Evolutionary conservation across 2,888 invertebrate species (phyloP).

Genomic region (Megaustenia siamemsis): DNA sequence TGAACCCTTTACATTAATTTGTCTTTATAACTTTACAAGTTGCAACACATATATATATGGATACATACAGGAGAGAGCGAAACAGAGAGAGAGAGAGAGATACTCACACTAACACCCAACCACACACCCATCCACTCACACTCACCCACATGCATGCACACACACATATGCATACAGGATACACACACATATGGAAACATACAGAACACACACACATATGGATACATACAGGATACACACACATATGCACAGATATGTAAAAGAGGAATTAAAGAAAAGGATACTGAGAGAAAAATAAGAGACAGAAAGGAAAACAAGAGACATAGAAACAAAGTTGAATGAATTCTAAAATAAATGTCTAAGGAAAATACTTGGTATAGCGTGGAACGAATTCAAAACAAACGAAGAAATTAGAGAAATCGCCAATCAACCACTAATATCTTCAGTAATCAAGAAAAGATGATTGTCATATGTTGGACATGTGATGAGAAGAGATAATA

Average conservation of each 20-base stretch:
- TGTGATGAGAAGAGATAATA: no score
- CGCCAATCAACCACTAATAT: no score
- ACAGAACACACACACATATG: neutral
- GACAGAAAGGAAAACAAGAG: no score
- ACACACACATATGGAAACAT: neutral
- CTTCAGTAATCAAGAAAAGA: no score
- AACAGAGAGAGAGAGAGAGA: neutral
- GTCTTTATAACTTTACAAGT: neutral
- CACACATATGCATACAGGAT: neutral
- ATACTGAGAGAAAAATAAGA: neutral
- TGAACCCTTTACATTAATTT: no score
- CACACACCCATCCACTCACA: neutral
- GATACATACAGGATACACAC: neutral
- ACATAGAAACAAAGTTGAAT: no score
- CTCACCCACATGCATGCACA: neutral
- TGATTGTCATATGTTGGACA: no score
- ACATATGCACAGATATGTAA: neutral
- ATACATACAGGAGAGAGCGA: neutral
- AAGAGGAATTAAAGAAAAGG: no score
- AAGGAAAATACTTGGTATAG: no score
- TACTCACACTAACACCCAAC: neutral
- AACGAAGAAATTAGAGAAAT: no score
- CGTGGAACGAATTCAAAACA: no score
- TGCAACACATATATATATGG: neutral
- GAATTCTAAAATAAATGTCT: no score